Conservation (phyloP, 2,113 vertebrate genomes). For the Rhinolophus sinicus region DNA sequence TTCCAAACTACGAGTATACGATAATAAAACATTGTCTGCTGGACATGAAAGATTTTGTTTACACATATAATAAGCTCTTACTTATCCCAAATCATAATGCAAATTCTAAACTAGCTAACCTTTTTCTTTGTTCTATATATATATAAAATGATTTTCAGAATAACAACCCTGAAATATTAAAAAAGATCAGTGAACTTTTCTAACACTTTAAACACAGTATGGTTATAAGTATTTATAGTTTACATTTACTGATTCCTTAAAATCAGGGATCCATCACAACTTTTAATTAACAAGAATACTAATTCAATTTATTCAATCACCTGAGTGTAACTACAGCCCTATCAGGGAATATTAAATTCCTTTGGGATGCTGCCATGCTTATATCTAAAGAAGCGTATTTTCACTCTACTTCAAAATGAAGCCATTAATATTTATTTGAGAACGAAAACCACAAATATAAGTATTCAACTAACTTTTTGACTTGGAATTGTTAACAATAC, state of each 20-base stretch:
- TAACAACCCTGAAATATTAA: not conserved
- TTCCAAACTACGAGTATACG: not conserved
- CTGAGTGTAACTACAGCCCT: not conserved
- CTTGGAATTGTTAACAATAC: not conserved
- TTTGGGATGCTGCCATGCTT: not conserved
- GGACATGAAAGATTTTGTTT: slow-evolving; percentile 4
- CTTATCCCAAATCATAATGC: not conserved
- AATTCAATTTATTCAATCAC: not conserved
- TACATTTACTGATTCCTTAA: not conserved
- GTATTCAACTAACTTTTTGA: not conserved
- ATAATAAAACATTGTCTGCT: not conserved
- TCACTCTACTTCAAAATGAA: not conserved
- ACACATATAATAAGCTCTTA: not conserved
- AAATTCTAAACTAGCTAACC: not conserved
- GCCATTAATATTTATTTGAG: not conserved
- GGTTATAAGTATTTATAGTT: not conserved
- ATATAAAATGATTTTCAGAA: not conserved
- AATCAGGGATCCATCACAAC: not conserved
- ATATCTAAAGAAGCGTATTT: not conserved
- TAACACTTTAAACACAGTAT: not conserved
- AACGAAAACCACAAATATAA: not conserved
- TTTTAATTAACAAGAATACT: not conserved
- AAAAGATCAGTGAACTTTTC: not conserved
- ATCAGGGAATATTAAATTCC: not conserved
- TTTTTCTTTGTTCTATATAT: not conserved